Conservation (phyloP, 2,888 invertebrate genomes). For the Dryobotodes eremita region DNA sequence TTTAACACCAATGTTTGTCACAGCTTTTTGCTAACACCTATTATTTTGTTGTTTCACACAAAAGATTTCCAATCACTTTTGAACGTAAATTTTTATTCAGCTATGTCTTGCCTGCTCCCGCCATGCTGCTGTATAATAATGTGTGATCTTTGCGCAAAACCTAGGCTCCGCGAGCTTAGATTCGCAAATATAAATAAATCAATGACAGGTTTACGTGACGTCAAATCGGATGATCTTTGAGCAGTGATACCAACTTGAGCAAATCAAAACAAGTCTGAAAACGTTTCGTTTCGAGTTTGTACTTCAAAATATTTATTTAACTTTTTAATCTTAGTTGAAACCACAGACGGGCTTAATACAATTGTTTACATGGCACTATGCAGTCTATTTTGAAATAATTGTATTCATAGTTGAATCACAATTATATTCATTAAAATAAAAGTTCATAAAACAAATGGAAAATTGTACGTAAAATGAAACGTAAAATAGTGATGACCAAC, state of each 20-base stretch:
- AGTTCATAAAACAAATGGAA: not conserved
- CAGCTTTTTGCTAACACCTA: not conserved
- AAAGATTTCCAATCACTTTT: conserved; percentile 12
- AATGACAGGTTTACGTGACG: conserved; percentile 81
- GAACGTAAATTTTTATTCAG: not conserved
- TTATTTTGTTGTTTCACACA: conserved; percentile 16
- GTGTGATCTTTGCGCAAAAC: conserved; percentile 49
- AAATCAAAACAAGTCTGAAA: conserved; percentile 74
- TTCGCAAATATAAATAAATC: conserved; percentile 78
- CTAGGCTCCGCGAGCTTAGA: conserved; percentile 59
- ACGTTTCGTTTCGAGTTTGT: conserved; percentile 55
- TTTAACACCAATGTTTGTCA: conserved; percentile 21
- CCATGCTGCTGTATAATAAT: conserved; percentile 23
- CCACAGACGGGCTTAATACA: not conserved
- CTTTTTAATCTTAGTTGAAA: not conserved
- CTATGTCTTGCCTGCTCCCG: not conserved
- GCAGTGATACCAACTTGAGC: conserved; percentile 74
- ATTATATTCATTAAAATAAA: not conserved
- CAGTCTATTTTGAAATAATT: not conserved
- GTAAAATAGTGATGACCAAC: not conserved
- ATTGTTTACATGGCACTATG: not conserved
- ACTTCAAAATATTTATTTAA: not conserved
- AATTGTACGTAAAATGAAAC: not conserved
- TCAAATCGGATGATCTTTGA: conserved; percentile 82
- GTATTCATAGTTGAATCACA: not conserved